Percentiles rank a stretch among this genome's conserved stretches.
phyloP scores from a whole-genome alignment of 2,113 vertebrate species.

The Willisornis vidua region DNA sequence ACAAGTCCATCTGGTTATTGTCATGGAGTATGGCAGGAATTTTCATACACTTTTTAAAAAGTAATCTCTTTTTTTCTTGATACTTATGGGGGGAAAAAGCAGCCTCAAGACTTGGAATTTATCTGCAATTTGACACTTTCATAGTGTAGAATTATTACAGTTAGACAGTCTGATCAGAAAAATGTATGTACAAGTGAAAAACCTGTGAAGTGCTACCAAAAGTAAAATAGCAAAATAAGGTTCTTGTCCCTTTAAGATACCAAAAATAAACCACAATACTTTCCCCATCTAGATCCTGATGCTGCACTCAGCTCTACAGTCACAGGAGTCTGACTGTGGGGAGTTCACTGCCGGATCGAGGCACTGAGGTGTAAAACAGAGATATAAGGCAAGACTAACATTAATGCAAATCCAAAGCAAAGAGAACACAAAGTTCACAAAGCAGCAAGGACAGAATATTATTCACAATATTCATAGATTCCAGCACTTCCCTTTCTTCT shows the following conservation, averaged over 20 bases:
- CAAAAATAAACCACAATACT: conserved; percentile 39
- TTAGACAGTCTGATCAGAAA: background rate
- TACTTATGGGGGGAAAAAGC: fast-evolving
- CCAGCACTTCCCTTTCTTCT: background rate
- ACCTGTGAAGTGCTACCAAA: background rate
- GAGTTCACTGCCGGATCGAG: background rate
- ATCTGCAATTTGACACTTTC: background rate
- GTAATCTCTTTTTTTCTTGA: background rate
- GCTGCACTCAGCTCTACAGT: background rate
- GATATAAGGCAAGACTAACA: conserved; percentile 38
- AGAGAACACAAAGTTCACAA: conserved; percentile 29
- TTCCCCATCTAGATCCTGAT: background rate
- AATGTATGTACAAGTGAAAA: background rate
- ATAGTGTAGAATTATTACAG: background rate
- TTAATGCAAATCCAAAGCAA: conserved; percentile 37
- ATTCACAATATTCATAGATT: background rate
- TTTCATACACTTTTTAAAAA: background rate
- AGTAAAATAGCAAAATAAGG: background rate
- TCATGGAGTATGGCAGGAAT: background rate
- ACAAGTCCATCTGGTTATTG: background rate
- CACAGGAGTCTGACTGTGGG: conserved; percentile 18
- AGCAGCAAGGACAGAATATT: conserved; percentile 2
- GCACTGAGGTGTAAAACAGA: conserved; percentile 51
- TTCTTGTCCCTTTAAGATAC: conserved; percentile 30
- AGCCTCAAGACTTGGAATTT: background rate